phyloP scores from a whole-genome alignment of 2,888 invertebrate species.

The Hecatera dysodea region DNA sequence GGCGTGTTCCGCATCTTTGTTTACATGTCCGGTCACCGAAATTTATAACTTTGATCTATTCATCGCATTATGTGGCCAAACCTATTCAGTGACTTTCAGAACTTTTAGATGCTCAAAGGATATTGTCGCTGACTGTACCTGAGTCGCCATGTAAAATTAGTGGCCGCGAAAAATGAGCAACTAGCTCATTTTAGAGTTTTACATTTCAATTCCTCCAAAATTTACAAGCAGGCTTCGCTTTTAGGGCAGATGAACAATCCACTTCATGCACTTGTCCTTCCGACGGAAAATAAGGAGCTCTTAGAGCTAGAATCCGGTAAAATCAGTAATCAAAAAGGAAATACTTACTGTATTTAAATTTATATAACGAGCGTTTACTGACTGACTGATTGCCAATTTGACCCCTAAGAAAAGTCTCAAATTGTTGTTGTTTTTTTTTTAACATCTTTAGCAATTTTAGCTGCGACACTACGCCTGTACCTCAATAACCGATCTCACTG shows the following conservation, averaged over 20 bases:
- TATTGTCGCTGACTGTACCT: too few species aligned
- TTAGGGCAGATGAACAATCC: neutral
- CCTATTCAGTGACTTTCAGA: too few species aligned
- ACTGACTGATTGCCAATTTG: neutral
- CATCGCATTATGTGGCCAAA: too few species aligned
- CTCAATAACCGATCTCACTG: neutral
- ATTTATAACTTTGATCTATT: too few species aligned
- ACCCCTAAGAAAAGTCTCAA: neutral
- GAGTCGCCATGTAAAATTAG: neutral
- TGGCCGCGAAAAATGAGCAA: conserved; percentile 1
- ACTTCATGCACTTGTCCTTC: neutral
- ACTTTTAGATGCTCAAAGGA: too few species aligned
- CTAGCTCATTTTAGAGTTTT: neutral
- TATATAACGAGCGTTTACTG: neutral
- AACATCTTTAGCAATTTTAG: neutral
- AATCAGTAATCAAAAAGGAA: neutral
- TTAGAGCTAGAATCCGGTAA: neutral
- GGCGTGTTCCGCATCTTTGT: too few species aligned
- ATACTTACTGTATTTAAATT: too few species aligned
- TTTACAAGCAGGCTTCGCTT: conserved; percentile 31
- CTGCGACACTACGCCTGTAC: neutral
- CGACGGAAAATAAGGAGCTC: neutral
- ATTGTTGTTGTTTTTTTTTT: neutral
- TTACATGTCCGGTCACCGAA: too few species aligned
- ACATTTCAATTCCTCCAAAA: conserved; percentile 4